Evolutionary conservation across 2,888 invertebrate genomes (phyloP).

Genomic region (Amblyteles armatorius): DNA sequence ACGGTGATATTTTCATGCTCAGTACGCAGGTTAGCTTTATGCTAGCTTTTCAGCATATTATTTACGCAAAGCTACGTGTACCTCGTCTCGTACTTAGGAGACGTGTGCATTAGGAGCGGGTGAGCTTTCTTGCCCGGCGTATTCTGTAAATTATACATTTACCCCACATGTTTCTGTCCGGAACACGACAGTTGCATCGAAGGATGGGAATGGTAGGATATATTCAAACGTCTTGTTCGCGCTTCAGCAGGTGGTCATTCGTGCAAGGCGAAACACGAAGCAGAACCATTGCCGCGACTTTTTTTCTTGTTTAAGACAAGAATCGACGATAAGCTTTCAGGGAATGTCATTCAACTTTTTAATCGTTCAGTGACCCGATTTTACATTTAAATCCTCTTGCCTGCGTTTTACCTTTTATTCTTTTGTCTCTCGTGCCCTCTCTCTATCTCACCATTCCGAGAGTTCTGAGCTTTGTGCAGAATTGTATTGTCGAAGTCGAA

Average conservation of each 20-base stretch:
- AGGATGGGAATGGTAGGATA: slow-evolving; percentile 30
- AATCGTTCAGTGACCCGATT: slow-evolving; percentile 41
- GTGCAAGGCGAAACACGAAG: slow-evolving; percentile 16
- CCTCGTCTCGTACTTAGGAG: neutral
- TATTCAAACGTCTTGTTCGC: slow-evolving; percentile 46
- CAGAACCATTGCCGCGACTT: slow-evolving; percentile 1
- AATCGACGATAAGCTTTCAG: slow-evolving; percentile 32
- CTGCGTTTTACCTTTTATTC: slow-evolving; percentile 12
- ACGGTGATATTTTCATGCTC: neutral
- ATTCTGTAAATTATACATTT: neutral
- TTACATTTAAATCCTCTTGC: slow-evolving; percentile 8
- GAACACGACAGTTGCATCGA: neutral
- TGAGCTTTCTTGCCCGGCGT: neutral
- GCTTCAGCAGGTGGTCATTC: slow-evolving; percentile 3
- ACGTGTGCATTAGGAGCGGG: neutral
- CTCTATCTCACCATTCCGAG: slow-evolving; percentile 47
- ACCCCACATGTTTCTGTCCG: neutral
- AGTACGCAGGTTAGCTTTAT: neutral
- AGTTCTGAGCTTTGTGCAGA: slow-evolving; percentile 48
- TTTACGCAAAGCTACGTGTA: slow-evolving; percentile 17
- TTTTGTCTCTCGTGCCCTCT: slow-evolving; percentile 8
- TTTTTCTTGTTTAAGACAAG: slow-evolving; percentile 12
- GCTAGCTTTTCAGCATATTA: neutral
- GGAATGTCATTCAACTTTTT: slow-evolving; percentile 39
- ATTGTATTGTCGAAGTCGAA: slow-evolving; percentile 51